Evolutionary conservation across 2,113 vertebrate genomes (phyloP).

Genomic region (Spheniscus mendiculus): DNA sequence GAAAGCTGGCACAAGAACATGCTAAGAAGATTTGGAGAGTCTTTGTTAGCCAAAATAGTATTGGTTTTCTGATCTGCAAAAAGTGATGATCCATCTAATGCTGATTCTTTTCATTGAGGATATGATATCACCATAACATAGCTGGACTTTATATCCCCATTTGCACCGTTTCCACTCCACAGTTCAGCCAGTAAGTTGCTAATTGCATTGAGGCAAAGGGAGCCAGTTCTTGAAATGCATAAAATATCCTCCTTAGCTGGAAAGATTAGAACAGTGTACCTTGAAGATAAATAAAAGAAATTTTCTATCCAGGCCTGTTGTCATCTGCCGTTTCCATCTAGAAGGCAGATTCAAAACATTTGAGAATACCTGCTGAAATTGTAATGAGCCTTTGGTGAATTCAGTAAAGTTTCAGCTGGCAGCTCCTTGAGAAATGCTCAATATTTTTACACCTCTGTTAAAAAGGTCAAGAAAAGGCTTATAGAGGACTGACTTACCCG

Average conservation of each 20-base stretch:
- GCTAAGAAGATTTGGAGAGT: background rate
- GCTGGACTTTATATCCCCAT: background rate
- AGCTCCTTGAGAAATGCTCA: background rate
- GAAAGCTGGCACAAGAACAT: background rate
- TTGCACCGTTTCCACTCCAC: background rate
- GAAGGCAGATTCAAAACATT: background rate
- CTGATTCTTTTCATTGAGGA: background rate
- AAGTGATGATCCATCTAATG: background rate
- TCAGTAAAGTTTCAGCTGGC: background rate
- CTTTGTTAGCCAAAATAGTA: background rate
- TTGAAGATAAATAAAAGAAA: background rate
- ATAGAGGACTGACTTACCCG: background rate
- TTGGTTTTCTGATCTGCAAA: background rate
- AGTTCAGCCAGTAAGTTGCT: background rate
- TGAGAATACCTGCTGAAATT: background rate
- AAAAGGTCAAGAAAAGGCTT: background rate
- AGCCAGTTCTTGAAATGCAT: background rate
- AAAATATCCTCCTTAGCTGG: background rate
- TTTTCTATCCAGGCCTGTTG: background rate
- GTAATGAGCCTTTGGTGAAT: background rate
- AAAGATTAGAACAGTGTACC: background rate
- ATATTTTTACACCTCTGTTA: background rate
- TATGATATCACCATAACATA: too few species aligned
- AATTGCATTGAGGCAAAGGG: background rate
- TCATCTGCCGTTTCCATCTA: background rate